Evolutionary conservation across 1,140 invertebrate genomes (phyloP).

Genomic region (Penaeus japonicus): DNA sequence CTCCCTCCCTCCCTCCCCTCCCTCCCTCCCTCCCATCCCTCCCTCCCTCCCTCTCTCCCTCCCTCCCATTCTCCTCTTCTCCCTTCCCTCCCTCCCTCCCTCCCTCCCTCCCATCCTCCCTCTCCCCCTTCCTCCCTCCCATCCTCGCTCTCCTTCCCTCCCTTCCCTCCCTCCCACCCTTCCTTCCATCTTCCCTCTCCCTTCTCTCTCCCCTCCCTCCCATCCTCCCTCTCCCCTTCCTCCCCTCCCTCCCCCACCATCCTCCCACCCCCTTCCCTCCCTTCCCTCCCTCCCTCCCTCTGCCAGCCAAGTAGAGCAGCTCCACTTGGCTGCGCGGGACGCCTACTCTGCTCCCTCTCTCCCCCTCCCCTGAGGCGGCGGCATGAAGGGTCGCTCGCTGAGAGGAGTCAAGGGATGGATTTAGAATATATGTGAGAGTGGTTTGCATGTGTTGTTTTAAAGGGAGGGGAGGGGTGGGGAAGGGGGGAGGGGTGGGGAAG

Average conservation of each 20-base stretch:
- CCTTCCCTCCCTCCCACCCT: not conserved
- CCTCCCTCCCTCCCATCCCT: not conserved
- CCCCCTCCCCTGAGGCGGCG: too few relatives aligned
- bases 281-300: too few relatives aligned
- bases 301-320: too few relatives aligned
- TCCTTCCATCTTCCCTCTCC: not conserved
- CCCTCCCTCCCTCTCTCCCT: not conserved
- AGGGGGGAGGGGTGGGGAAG: not conserved
- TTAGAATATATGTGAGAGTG: not conserved
- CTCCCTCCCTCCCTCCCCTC: not conserved
- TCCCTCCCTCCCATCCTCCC: not conserved
- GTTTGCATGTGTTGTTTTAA: too few relatives aligned
- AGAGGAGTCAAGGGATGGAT: too few relatives aligned
- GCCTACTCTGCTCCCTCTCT: too few relatives aligned
- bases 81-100: not conserved
- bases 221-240: not conserved
- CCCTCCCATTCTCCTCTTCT: not conserved
- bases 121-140: not conserved
- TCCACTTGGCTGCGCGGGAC: too few relatives aligned
- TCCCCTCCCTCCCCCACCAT: not conserved
- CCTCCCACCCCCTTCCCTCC: too few relatives aligned
- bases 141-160: not conserved
- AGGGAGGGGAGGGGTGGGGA: not conserved
- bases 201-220: not conserved
- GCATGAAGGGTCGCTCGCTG: too few relatives aligned